Percentiles rank a stretch among this genome's conserved stretches.
phyloP scores from a whole-genome alignment of 2,888 invertebrate genomes.

The Allolobophora icterica region DNA sequence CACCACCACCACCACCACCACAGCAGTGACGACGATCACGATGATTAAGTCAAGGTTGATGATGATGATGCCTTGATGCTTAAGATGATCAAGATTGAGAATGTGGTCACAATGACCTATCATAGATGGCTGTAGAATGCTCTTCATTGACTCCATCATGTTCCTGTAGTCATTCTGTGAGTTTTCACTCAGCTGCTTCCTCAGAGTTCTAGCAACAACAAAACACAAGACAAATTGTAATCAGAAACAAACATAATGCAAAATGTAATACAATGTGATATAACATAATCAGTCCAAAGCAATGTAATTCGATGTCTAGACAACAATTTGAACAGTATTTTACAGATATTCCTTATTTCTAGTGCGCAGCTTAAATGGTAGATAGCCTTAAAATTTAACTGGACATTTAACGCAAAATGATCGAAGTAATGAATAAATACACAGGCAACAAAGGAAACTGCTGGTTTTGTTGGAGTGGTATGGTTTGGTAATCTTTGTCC shows the following conservation, averaged over 20 bases:
- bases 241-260: neutral
- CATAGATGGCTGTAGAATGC: neutral
- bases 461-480: neutral
- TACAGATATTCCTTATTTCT: neutral
- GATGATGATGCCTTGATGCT: too few relatives aligned
- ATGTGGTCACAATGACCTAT: neutral
- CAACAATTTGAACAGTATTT: neutral
- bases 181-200: neutral
- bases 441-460: neutral
- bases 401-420: neutral
- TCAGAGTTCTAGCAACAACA: neutral
- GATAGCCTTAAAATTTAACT: neutral
- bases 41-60: too few relatives aligned
- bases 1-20: too few relatives aligned
- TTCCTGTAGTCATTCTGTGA: neutral
- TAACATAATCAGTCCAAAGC: too few relatives aligned
- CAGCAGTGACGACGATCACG: too few relatives aligned
- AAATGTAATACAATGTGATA: too few relatives aligned
- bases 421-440: neutral
- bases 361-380: neutral
- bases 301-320: neutral
- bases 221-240: neutral
- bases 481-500: neutral
- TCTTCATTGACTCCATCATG: constrained; percentile 7
- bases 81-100: neutral